phyloP scores from a whole-genome alignment of 2,888 invertebrate genomes.

The Anoncus sp. region DNA sequence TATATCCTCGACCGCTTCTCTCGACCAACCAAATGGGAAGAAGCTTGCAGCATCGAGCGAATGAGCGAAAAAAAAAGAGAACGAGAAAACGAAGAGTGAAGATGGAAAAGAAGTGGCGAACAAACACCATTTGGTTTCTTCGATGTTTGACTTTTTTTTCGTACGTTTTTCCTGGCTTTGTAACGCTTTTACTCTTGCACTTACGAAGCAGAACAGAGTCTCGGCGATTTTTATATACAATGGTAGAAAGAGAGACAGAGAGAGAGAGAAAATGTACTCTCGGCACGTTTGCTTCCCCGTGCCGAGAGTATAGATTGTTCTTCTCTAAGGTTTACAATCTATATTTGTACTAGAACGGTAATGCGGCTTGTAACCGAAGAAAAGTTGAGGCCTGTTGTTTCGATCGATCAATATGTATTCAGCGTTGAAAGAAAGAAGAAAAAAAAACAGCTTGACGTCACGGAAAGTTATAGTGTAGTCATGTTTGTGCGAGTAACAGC shows the following conservation, averaged over 20 bases:
- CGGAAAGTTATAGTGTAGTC: conserved; percentile 4
- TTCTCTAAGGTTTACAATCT: neutral
- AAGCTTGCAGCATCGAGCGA: conserved; percentile 15
- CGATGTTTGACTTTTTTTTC: conserved; percentile 1
- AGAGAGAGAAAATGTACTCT: neutral
- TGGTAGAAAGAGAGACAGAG: conserved; percentile 14
- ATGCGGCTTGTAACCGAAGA: conserved; percentile 1
- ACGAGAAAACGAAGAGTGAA: conserved; percentile 26
- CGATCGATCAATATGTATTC: conserved; percentile 19
- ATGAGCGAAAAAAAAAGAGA: conserved; percentile 32
- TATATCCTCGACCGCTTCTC: conserved; percentile 40
- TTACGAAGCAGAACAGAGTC: conserved; percentile 8
- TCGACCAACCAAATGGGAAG: conserved; percentile 3
- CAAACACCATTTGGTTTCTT: conserved; percentile 54
- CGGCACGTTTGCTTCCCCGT: conserved; percentile 4
- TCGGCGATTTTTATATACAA: conserved; percentile 16
- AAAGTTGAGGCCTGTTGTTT: neutral
- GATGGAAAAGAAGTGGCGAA: conserved; percentile 41
- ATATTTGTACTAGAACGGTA: conserved; percentile 31
- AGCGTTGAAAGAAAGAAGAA: neutral
- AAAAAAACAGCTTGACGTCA: conserved; percentile 39
- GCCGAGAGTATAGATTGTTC: neutral
- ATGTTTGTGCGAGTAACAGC: conserved; percentile 5
- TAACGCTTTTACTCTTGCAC: conserved; percentile 30
- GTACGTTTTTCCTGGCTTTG: conserved; percentile 1